Conservation (phyloP, 2,797 vertebrate species). For the Mastacembelus armatus region DNA sequence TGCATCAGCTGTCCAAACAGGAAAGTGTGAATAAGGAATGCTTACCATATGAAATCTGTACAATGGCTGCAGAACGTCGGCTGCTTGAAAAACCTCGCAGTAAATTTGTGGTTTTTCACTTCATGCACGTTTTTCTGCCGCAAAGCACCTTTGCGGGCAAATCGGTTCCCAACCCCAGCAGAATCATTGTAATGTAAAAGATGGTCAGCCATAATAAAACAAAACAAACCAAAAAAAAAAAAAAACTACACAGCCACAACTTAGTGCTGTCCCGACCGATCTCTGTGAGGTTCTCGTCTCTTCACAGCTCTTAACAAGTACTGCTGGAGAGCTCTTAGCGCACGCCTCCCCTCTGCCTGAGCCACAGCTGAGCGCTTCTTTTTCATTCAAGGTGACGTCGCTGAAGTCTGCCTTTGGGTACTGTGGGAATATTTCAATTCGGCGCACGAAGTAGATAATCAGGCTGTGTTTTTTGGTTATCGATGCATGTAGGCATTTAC, state of each 20-base stretch:
- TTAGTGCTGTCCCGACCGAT: slow-evolving; percentile 42
- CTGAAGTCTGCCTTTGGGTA: slow-evolving; percentile 44
- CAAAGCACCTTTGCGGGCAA: slow-evolving; percentile 93
- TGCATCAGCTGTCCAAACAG: neutral
- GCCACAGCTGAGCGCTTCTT: slow-evolving; percentile 72
- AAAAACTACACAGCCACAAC: slow-evolving; percentile 36
- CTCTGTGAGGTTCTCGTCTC: slow-evolving; percentile 21
- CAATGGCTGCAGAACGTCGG: slow-evolving; percentile 95
- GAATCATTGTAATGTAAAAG: slow-evolving; percentile 89
- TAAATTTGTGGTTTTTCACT: slow-evolving; percentile 95
- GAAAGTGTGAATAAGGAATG: neutral
- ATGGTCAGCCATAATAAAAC: slow-evolving; percentile 91
- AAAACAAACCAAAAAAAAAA: neutral
- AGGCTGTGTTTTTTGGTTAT: rapidly evolving
- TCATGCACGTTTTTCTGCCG: slow-evolving; percentile 96
- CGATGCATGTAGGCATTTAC: too few relatives aligned
- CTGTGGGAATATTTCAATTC: slow-evolving; percentile 31
- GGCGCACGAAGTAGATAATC: neutral
- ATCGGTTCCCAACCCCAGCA: slow-evolving; percentile 86
- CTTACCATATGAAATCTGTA: slow-evolving; percentile 97
- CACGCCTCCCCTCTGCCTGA: slow-evolving; percentile 62
- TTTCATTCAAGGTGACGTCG: slow-evolving; percentile 82
- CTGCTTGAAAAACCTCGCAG: slow-evolving; percentile 93
- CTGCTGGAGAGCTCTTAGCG: slow-evolving; percentile 35
- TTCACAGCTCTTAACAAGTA: slow-evolving; percentile 29